Evolutionary conservation across 2,888 invertebrate species (phyloP).

Genomic region (Agonopterix subpropinquella): DNA sequence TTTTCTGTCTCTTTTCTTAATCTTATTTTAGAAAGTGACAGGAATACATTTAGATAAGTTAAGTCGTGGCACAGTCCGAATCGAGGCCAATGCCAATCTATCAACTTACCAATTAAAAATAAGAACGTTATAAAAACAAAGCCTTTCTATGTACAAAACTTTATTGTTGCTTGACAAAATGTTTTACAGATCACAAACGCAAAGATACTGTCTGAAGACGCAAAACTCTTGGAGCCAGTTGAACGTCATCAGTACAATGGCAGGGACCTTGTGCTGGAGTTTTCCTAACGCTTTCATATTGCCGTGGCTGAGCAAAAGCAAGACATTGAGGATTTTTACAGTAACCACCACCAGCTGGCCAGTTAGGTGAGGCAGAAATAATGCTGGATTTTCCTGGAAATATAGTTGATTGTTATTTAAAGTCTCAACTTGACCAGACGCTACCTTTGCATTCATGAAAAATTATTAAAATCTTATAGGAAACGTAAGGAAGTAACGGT

Average conservation of each 20-base stretch:
- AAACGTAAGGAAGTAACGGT: too few relatives aligned
- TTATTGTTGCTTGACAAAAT: too few relatives aligned
- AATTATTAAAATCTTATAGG: too few relatives aligned
- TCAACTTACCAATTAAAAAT: too few relatives aligned
- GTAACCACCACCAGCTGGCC: slow-evolving; percentile 38
- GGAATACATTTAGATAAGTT: too few relatives aligned
- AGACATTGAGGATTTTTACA: slow-evolving; percentile 33
- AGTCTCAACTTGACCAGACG: too few relatives aligned
- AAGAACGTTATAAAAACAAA: neutral
- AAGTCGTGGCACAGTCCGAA: too few relatives aligned
- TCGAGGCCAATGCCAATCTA: too few relatives aligned
- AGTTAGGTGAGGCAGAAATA: slow-evolving; percentile 49
- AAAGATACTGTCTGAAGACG: slow-evolving; percentile 47
- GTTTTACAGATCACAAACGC: slow-evolving; percentile 49
- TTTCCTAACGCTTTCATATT: slow-evolving; percentile 28
- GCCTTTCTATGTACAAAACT: neutral
- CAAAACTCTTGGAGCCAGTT: slow-evolving; percentile 62
- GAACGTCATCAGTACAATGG: slow-evolving; percentile 42
- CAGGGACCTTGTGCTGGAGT: slow-evolving; percentile 30
- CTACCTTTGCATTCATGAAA: too few relatives aligned
- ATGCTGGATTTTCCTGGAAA: slow-evolving; percentile 54
- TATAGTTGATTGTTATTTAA: neutral
- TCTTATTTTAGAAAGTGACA: too few relatives aligned
- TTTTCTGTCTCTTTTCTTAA: too few relatives aligned
- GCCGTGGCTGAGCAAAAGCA: slow-evolving; percentile 25